A percentile compares a stretch with the other conserved stretches of the same genome.
phyloP scores from a whole-genome alignment of 1,140 invertebrate species.

The Drosophila varians region DNA sequence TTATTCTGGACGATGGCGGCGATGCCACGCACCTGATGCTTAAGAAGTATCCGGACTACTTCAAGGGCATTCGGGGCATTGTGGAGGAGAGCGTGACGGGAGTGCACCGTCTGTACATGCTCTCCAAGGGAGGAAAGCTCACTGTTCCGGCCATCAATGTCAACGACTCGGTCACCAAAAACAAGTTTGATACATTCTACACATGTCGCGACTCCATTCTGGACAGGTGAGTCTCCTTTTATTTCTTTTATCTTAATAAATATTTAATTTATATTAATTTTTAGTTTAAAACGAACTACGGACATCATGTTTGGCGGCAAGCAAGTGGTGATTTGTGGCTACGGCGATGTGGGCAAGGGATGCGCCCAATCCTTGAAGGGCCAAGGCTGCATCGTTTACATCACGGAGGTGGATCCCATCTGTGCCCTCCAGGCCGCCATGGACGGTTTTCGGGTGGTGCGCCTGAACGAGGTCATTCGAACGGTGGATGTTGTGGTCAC shows the following conservation, averaged over 20 bases:
- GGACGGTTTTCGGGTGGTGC: slow-evolving; percentile 98
- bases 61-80: slow-evolving; percentile 97
- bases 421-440: slow-evolving; percentile 99
- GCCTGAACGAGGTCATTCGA: slow-evolving; percentile 95
- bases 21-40: slow-evolving; percentile 98
- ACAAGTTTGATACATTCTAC: slow-evolving; percentile 95
- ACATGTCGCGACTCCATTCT: slow-evolving; percentile 74
- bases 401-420: slow-evolving; percentile 99
- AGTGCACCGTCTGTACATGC: slow-evolving; percentile 97
- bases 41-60: slow-evolving; percentile 97
- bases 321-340: slow-evolving; percentile 98
- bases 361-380: slow-evolving; percentile 97
- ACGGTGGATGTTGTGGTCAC: slow-evolving; percentile 97
- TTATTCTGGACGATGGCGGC: slow-evolving; percentile 98
- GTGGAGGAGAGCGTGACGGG: slow-evolving; percentile 99
- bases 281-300: slow-evolving; percentile 93
- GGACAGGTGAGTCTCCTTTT: slow-evolving; percentile 53
- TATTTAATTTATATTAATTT: not conserved
- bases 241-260: not conserved
- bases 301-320: slow-evolving; percentile 99
- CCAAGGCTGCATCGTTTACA: slow-evolving; percentile 95
- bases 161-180: slow-evolving; percentile 99
- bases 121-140: slow-evolving; percentile 96
- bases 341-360: slow-evolving; percentile 99
- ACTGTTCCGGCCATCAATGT: slow-evolving; percentile 99